phyloP scores from a whole-genome alignment of 2,888 invertebrate species.

The Pheosia tremula region DNA sequence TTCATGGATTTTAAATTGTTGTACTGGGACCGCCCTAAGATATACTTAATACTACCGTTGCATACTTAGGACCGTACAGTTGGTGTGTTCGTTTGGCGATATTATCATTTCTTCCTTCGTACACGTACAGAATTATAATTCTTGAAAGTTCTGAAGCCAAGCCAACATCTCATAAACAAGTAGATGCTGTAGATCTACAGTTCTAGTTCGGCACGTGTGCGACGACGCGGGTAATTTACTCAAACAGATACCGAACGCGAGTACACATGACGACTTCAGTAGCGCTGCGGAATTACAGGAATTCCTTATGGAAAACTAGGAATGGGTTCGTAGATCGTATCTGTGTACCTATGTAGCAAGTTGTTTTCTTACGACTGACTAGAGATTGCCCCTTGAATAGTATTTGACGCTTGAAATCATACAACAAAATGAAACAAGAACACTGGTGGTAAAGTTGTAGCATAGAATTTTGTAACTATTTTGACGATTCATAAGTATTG shows the following conservation, averaged over 20 bases:
- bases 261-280: not conserved
- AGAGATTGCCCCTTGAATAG: not conserved
- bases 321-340: not conserved
- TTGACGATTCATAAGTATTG: no score
- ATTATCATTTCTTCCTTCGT: no score
- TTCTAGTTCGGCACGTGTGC: slow-evolving; percentile 17
- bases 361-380: not conserved
- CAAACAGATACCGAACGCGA: slow-evolving; percentile 7
- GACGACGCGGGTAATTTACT: slow-evolving; percentile 17
- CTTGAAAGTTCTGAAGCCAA: slow-evolving; percentile 8
- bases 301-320: slow-evolving; percentile 1
- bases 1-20: no score
- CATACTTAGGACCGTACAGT: no score
- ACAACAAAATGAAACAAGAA: not conserved
- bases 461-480: no score
- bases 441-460: no score
- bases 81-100: no score
- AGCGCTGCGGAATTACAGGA: not conserved
- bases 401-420: not conserved
- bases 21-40: no score
- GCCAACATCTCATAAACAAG: slow-evolving; percentile 19
- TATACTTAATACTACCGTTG: no score
- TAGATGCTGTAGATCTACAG: slow-evolving; percentile 14
- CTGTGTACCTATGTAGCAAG: not conserved
- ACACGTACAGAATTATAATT: no score